phyloP scores from a whole-genome alignment of 53 echinoderm and acorn worm genomes.

The Temnopleurus reevesii region DNA sequence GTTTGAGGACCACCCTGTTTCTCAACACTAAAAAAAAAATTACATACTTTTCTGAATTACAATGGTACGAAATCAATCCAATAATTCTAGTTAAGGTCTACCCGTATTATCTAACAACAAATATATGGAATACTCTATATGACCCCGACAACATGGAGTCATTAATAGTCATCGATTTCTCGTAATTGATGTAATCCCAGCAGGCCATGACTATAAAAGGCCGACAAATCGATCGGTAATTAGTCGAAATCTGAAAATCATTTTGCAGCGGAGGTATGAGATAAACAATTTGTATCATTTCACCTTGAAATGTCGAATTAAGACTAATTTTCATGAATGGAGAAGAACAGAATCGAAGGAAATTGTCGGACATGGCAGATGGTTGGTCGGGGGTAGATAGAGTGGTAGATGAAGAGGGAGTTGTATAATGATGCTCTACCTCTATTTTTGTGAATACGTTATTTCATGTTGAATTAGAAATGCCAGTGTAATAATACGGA shows the following conservation, averaged over 20 bases:
- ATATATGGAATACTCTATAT: neutral
- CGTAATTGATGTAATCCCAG: neutral
- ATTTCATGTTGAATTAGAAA: no score
- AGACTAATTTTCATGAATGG: no score
- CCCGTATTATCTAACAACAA: neutral
- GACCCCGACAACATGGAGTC: neutral
- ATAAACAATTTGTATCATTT: neutral
- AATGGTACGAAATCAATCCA: neutral
- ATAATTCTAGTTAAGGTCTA: neutral
- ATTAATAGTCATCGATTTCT: neutral
- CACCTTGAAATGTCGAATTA: no score
- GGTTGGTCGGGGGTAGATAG: no score
- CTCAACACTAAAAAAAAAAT: no score
- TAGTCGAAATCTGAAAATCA: neutral
- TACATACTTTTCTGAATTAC: no score
- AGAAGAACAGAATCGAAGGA: no score
- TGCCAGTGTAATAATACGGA: no score
- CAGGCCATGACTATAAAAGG: neutral
- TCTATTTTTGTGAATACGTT: no score
- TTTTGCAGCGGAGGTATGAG: neutral
- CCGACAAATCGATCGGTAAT: conserved; percentile 7
- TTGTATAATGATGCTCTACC: no score
- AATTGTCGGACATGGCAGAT: neutral
- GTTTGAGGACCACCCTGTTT: no score
- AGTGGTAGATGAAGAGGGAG: neutral